These are phyloP conservation scores for Pantherophis vulpinus DNA, from an alignment of 2,797 vertebrate genomes.

Conservation along the genomic window DNA sequence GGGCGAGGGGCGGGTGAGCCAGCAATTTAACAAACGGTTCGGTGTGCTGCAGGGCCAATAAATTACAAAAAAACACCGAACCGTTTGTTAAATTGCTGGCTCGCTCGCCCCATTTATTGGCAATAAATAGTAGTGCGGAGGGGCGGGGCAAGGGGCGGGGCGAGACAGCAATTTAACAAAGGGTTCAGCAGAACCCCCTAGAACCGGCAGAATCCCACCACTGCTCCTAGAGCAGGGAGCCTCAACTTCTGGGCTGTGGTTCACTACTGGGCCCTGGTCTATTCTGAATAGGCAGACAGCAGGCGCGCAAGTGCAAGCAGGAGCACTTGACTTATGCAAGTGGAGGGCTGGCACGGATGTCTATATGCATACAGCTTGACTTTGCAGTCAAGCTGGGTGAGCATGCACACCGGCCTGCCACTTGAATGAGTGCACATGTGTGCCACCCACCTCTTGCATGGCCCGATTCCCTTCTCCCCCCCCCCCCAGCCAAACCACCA, in stretches of 20 bases:
- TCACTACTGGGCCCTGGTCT: background rate
- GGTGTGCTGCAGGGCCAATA: too few relatives aligned
- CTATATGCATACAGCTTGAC: background rate
- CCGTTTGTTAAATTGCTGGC: too few relatives aligned
- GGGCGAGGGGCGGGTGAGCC: too few relatives aligned
- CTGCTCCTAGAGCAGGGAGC: background rate
- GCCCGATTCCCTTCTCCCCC: too few relatives aligned
- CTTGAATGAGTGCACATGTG: background rate
- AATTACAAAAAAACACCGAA: too few relatives aligned
- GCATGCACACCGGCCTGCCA: background rate
- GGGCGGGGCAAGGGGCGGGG: too few relatives aligned
- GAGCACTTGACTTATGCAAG: fast-evolving
- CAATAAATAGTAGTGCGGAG: too few relatives aligned
- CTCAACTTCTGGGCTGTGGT: background rate
- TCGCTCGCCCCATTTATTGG: too few relatives aligned
- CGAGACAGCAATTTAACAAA: too few relatives aligned
- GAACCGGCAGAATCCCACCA: too few relatives aligned
- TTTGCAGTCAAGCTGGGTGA: background rate
- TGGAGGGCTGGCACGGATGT: background rate
- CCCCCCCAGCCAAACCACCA: background rate
- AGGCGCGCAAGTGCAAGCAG: background rate
- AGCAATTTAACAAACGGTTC: too few relatives aligned
- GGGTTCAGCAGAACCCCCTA: too few relatives aligned
- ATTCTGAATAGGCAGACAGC: background rate
- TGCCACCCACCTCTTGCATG: background rate